Conservation (phyloP, 37 sponge, comb jelly and placozoan species). For the Petrosia ficiformis region DNA sequence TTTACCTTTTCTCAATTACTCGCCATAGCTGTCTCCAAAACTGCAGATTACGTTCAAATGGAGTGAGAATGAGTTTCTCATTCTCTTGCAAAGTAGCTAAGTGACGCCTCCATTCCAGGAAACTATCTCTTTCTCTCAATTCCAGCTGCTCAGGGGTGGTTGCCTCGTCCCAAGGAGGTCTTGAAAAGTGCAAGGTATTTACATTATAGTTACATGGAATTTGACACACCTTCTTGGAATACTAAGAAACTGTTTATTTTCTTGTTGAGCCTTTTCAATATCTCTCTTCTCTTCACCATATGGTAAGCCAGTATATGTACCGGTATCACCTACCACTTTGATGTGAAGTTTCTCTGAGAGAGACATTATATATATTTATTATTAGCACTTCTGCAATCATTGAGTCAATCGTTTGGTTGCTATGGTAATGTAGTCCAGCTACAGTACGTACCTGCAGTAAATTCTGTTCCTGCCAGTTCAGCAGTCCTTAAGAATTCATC, state of each 20-base stretch:
- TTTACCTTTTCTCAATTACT: conserved; percentile 54
- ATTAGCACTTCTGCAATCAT: background rate
- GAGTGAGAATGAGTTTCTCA: conserved; percentile 63
- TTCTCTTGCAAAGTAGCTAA: conserved; percentile 68
- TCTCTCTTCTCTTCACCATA: conserved; percentile 48
- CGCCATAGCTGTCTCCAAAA: conserved; percentile 84
- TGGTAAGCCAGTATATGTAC: conserved; percentile 40
- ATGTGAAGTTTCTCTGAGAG: conserved; percentile 79
- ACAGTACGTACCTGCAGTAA: conserved; percentile 65
- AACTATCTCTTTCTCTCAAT: conserved; percentile 59
- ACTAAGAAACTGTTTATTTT: conserved; percentile 58
- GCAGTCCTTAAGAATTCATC: conserved; percentile 91
- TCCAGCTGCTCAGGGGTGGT: conserved; percentile 59
- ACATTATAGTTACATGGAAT: no score
- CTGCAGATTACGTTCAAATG: conserved; percentile 75
- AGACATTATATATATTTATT: background rate
- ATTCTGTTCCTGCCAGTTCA: conserved; percentile 88
- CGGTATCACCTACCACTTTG: conserved; percentile 51
- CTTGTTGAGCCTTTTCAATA: conserved; percentile 42
- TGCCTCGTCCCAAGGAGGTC: conserved; percentile 45
- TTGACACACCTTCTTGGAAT: conserved; percentile 79
- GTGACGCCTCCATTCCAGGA: conserved; percentile 62
- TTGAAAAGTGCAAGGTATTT: background rate
- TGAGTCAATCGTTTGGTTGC: background rate
- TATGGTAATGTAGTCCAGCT: background rate